phyloP scores from a whole-genome alignment of 2,113 vertebrate genomes.

The Salvelinus namaycush region DNA sequence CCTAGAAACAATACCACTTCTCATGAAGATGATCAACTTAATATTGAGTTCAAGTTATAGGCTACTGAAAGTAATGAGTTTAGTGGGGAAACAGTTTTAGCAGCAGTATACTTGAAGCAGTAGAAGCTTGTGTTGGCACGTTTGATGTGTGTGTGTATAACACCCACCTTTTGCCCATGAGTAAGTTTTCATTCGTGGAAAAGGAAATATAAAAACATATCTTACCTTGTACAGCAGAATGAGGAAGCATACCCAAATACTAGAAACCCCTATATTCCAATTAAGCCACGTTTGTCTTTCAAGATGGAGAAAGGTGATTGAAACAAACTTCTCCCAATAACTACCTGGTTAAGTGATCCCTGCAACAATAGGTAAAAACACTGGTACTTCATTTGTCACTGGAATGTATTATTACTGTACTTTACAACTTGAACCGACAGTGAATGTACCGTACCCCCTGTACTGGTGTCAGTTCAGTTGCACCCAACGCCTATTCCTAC shows the following conservation, averaged over 20 bases:
- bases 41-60: no score
- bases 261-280: constrained; percentile 24
- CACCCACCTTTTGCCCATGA: neutral
- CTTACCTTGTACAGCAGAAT: constrained; percentile 59
- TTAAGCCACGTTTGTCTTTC: constrained; percentile 28
- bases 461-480: constrained; percentile 44
- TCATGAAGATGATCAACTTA: no score
- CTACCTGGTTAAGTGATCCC: neutral
- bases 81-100: no score
- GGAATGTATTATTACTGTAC: neutral
- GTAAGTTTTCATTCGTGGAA: neutral
- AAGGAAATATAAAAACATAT: constrained; percentile 2
- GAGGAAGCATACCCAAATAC: constrained; percentile 64
- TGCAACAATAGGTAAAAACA: neutral
- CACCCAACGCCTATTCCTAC: neutral
- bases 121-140: neutral
- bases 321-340: constrained; percentile 8
- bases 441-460: constrained; percentile 40
- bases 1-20: no score
- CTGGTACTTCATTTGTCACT: neutral
- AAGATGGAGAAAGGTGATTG: constrained; percentile 14
- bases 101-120: neutral
- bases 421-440: neutral
- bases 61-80: no score
- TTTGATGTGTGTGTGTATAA: no score